phyloP scores from a whole-genome alignment of 2,888 invertebrate species.

The Lumbricus terrestris region DNA sequence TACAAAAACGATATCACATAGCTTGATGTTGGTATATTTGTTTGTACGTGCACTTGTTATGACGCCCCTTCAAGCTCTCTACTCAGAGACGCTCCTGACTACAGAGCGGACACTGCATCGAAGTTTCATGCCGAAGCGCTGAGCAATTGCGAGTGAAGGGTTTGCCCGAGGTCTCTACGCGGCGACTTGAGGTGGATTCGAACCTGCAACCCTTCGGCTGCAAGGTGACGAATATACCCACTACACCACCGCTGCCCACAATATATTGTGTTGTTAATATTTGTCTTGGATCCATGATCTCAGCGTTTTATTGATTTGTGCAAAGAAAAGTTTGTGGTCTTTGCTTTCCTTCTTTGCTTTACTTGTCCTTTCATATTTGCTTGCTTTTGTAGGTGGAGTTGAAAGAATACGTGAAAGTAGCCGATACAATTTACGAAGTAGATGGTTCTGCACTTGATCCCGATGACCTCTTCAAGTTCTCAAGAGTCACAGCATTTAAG shows the following conservation, averaged over 20 bases:
- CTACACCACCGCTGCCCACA: no score
- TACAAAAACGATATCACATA: background rate
- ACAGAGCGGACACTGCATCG: no score
- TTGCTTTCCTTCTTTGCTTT: background rate
- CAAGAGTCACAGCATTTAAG: constrained; percentile 47
- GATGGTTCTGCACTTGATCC: constrained; percentile 56
- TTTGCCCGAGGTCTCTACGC: no score
- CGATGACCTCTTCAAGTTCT: constrained; percentile 48
- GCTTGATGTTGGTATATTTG: no score
- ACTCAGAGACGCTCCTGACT: no score
- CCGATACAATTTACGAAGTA: constrained; percentile 66
- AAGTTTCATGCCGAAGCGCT: no score
- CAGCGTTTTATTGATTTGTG: background rate
- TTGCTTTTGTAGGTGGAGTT: constrained; percentile 67
- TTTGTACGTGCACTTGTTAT: no score
- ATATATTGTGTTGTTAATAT: background rate
- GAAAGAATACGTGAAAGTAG: constrained; percentile 71
- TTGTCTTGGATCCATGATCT: background rate
- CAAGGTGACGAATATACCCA: no score
- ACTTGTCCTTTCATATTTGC: constrained; percentile 13
- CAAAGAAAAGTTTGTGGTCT: background rate
- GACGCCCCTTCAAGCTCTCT: no score
- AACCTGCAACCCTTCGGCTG: no score
- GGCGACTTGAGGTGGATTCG: no score
- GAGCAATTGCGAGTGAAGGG: no score